phyloP scores from a whole-genome alignment of 2,797 vertebrate species.

The Macropus fuliginosus region DNA sequence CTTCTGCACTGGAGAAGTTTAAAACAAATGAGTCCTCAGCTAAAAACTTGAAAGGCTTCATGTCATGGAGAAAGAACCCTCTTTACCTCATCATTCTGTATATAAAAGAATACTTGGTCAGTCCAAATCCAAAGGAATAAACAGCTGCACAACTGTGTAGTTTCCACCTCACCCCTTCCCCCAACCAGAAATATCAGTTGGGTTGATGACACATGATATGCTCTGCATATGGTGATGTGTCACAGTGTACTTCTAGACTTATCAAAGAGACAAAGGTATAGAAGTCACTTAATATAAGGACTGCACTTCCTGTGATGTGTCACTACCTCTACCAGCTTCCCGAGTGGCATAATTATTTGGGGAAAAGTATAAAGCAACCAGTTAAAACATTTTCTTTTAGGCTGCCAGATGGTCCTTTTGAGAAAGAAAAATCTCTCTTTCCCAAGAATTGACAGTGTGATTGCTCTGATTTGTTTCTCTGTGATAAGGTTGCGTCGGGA shows the following conservation, averaged over 20 bases:
- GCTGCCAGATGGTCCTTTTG: constrained; percentile 89
- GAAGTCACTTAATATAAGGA: constrained; percentile 60
- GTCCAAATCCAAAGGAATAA: constrained; percentile 38
- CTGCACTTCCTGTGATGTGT: constrained; percentile 70
- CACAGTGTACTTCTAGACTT: constrained; percentile 63
- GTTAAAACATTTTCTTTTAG: constrained; percentile 82
- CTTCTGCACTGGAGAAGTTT: constrained; percentile 50
- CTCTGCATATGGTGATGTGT: constrained; percentile 71
- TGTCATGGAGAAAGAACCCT: constrained; percentile 8
- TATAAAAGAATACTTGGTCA: constrained; percentile 36
- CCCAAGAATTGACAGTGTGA: constrained; percentile 79
- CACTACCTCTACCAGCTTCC: constrained; percentile 80
- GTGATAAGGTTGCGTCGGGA: constrained; percentile 84
- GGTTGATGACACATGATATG: constrained; percentile 67
- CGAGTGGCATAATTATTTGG: constrained; percentile 84
- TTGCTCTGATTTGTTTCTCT: constrained; percentile 86
- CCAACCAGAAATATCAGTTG: constrained; percentile 19
- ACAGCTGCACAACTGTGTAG: constrained; percentile 24
- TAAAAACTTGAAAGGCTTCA: constrained; percentile 44
- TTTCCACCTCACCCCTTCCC: neutral
- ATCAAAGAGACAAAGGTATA: constrained; percentile 74
- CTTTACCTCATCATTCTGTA: neutral
- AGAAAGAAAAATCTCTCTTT: constrained; percentile 76
- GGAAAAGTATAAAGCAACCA: constrained; percentile 85
- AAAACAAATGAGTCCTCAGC: constrained; percentile 49